Base-by-base conservation (phyloP, 2,888 invertebrate genomes). In the Stictocephala bisonia region DNA sequence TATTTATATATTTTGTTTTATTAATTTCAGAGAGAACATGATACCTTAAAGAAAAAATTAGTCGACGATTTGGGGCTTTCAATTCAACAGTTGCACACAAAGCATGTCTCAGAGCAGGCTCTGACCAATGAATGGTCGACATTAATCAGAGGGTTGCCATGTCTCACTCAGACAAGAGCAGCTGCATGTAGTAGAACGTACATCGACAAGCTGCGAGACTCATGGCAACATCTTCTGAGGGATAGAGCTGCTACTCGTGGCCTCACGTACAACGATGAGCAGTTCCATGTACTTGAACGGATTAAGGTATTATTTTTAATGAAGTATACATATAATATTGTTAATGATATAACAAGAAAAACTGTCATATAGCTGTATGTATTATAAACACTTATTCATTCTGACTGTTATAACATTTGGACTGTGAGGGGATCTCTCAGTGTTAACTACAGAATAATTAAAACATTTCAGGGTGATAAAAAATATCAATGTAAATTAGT, bases 211-310 rank as follows among this genome's bases (percentile, higher is more conserved):
- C 85, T 95, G 77, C 87, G 94, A 74, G 95, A 95, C 82, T 95
- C 95, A 2, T 96, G 96, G 96, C 95, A 96, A 84, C 95, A 96
- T 87, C 87, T 96, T 78, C 88, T 95, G 74, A 87, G 95, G 3
- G 95, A 96, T 86, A 88, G 95, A 79, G 72, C 72, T 26, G n/a
- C n/a, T n/a, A 94, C 95, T 26, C 88, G 95, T 79, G 91, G 91
- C 78, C 87, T 97, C 9, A 94, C 95, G 0, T 95, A 94, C 85
- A 96, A 97, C 83, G 97, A 97, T 84, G 96, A 97, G 85, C 97
- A 97, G 85, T 96, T 97, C 83, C 97, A 97, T 86, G 93, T 95
- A 79, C 87, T 97, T 78, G 97, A 97, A 86, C 89, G 93, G 80
- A 91, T 90, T 81, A 90, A 90, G 82, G 88, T 89, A n/a, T n/a